Evolutionary conservation across 2,797 vertebrate genomes (phyloP).

Genomic region (Trematomus bernacchii): DNA sequence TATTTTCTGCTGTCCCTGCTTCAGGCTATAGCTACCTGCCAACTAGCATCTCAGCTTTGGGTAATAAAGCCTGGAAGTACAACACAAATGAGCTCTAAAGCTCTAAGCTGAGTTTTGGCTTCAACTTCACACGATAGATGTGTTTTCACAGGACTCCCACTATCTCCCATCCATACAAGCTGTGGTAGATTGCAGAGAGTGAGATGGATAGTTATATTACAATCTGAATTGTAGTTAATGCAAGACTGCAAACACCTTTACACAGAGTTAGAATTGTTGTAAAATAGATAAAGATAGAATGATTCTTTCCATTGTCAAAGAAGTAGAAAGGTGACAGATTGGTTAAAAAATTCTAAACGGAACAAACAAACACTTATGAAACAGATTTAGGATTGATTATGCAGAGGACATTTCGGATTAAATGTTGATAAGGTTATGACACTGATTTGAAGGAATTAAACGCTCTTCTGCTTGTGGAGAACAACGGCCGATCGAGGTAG

Average conservation of each 20-base stretch:
- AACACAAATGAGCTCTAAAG: neutral
- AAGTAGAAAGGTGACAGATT: neutral
- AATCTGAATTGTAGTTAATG: too few relatives aligned
- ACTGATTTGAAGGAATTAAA: slow-evolving; percentile 11
- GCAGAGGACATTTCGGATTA: neutral
- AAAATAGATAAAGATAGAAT: neutral
- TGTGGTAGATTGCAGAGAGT: neutral
- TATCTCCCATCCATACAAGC: neutral
- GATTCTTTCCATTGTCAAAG: neutral
- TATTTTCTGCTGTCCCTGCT: slow-evolving; percentile 52
- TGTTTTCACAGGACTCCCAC: slow-evolving; percentile 19
- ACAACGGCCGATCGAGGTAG: slow-evolving; percentile 12
- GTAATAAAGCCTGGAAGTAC: neutral
- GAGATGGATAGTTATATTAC: neutral
- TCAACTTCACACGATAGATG: neutral
- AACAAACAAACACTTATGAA: neutral
- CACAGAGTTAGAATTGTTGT: neutral
- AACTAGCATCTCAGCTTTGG: slow-evolving; percentile 11
- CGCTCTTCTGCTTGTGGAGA: slow-evolving; percentile 6
- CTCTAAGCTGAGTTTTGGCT: neutral
- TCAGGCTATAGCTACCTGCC: slow-evolving; percentile 26
- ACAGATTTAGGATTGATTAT: neutral
- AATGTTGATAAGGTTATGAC: neutral
- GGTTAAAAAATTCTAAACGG: neutral
- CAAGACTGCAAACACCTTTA: neutral